phyloP scores from a whole-genome alignment of 1,140 invertebrate species.

The Trigoniulus corallinus region DNA sequence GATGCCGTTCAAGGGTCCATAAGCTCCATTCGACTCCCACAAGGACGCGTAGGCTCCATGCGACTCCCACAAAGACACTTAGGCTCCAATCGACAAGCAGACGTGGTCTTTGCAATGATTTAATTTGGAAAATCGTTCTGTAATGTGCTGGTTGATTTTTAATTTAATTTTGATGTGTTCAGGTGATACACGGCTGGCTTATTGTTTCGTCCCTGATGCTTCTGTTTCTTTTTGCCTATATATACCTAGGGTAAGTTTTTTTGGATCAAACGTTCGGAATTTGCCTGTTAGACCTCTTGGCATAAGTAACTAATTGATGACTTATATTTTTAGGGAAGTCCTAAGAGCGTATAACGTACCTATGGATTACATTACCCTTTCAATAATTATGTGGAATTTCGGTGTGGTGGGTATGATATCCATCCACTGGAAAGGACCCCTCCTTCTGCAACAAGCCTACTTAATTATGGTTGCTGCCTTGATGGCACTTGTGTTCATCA shows the following conservation, averaged over 20 bases:
- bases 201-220: constrained; percentile 88
- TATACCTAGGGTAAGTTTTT: constrained; percentile 76
- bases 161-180: constrained; percentile 17
- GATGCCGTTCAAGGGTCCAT: no score
- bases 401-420: constrained; percentile 93
- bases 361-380: constrained; percentile 81
- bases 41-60: no score
- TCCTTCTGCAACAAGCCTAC: constrained; percentile 88
- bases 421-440: constrained; percentile 95
- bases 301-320: no score
- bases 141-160: no score
- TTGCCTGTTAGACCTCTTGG: no score
- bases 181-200: constrained; percentile 85
- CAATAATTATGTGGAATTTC: constrained; percentile 93
- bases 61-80: no score
- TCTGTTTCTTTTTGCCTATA: constrained; percentile 82
- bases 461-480: constrained; percentile 90
- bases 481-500: constrained; percentile 99
- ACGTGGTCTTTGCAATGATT: no score
- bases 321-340: constrained; percentile 58
- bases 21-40: no score
- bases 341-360: constrained; percentile 87
- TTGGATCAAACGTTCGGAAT: no score
- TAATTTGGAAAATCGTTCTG: no score
- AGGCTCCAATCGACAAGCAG: no score